Evolutionary conservation across 92 coral and sea anemone species (phyloP), one percentile per base, ranked within the genome.

Genomic region (Scolanthus callimorphus): DNA sequence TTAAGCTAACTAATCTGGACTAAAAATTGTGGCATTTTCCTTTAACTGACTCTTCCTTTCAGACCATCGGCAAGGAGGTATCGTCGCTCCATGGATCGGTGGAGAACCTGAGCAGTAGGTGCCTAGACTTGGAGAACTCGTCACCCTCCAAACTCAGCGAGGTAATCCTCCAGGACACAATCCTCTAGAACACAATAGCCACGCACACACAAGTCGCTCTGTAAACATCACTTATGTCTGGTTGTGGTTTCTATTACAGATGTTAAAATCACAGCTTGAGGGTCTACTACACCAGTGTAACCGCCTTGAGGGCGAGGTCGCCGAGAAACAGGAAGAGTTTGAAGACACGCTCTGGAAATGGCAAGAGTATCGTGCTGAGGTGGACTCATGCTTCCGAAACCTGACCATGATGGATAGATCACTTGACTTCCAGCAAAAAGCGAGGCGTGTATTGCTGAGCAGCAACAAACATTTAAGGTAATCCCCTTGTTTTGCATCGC

Each of bases 291-390:
- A 27, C 4, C 76, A 71, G 39, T 85, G 82, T 25, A 80, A 78
- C 29, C 43, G 62, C 23, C 80, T 87, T 37, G 90, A 74, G 71
- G 96, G 82, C 23, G 70, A 85, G 34, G 90, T 85, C 24, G 88
- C 89, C n/a, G 89, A 88, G 60, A 81, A 77, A 41, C 78, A 82
- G 60, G 84, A 80, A 47, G 91, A 83, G 56, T 83, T 76, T 20
- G 96, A 91, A 38, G 95, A 88, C 45, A 65, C 74, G 10, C 71
- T 78, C 46, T 86, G 90, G 88, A 86, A 56, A 37, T 91, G 91
- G 90, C 89, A 91, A 81, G 97, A 80, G 29, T 69, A 78, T 37
- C 84, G 81, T 49, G 84, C 73, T 1, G 90, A 87, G 24, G 64
- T 87, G 22, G 86, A 87, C 51, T 56, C 86, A 21, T 82, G 96